Evolutionary conservation across 2,797 vertebrate species (phyloP).

Genomic region (Geotria australis): DNA sequence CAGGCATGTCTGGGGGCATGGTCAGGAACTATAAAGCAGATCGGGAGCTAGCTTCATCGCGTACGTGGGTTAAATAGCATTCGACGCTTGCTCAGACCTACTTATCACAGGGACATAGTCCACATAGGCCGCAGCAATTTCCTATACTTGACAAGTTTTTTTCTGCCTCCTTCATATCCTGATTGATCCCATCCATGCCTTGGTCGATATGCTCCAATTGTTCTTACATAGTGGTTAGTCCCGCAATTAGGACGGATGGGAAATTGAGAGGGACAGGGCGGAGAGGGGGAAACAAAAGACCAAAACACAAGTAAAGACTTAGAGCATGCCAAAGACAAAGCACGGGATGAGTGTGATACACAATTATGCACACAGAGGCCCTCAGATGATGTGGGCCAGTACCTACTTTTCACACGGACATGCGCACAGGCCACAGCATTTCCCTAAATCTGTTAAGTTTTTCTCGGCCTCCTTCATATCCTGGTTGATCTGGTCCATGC

Average conservation of each 20-base stretch:
- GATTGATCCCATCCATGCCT: constrained; percentile 99
- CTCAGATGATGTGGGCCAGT: constrained; percentile 17
- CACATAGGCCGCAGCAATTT: constrained; percentile 99
- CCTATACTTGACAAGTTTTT: constrained; percentile 99
- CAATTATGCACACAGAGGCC: too few species aligned
- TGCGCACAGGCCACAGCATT: constrained; percentile 99
- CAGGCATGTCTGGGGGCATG: too few species aligned
- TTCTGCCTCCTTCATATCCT: constrained; percentile 99
- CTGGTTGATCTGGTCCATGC: constrained; percentile 99
- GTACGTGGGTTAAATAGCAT: too few species aligned
- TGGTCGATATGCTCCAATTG: constrained; percentile 99
- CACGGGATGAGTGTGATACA: too few species aligned
- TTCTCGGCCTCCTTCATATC: constrained; percentile 99
- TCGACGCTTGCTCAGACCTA: constrained; percentile 25
- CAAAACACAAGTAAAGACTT: too few species aligned
- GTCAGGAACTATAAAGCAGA: too few species aligned
- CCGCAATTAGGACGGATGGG: too few species aligned
- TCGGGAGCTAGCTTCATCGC: too few species aligned
- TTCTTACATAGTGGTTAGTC: constrained; percentile 30
- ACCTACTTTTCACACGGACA: constrained; percentile 99
- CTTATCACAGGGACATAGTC: constrained; percentile 98
- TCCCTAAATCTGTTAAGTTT: constrained; percentile 99
- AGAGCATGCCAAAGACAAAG: too few species aligned
- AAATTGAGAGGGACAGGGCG: too few species aligned
- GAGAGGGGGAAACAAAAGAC: too few species aligned